Conservation (phyloP, 2,888 invertebrate genomes). For the Carcina quercana region DNA sequence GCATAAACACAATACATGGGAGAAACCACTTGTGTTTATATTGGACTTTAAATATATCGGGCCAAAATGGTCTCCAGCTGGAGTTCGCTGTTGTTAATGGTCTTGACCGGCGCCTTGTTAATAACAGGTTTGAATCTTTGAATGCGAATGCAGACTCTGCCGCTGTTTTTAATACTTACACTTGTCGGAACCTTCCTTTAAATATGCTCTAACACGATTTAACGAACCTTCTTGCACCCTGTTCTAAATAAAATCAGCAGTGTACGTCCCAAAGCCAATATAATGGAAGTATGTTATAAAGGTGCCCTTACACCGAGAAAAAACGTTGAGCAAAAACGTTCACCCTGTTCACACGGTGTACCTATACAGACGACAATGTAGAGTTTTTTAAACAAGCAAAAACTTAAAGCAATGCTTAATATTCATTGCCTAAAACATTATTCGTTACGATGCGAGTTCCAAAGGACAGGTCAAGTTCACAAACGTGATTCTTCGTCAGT, state of each 20-base stretch:
- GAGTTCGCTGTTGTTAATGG: conserved; percentile 31
- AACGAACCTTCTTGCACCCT: conserved; percentile 24
- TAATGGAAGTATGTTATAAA: too few species aligned
- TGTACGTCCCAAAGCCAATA: conserved; percentile 9
- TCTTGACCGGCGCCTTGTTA: conserved; percentile 31
- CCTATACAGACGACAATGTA: too few species aligned
- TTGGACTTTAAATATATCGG: conserved; percentile 25
- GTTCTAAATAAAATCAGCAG: conserved; percentile 6
- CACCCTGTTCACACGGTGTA: too few species aligned
- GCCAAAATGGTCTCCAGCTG: conserved; percentile 40
- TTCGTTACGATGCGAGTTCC: too few species aligned
- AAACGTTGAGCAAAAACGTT: too few species aligned
- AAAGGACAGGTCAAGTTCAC: too few species aligned
- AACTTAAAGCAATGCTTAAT: too few species aligned
- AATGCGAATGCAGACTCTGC: conserved; percentile 23
- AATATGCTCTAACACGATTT: conserved; percentile 16
- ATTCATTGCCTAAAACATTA: too few species aligned
- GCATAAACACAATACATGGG: conserved; percentile 28
- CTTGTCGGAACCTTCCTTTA: conserved; percentile 16
- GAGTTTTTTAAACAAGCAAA: too few species aligned
- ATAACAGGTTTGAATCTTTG: conserved; percentile 46
- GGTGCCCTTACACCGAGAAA: too few species aligned
- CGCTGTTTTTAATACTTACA: conserved; percentile 24
- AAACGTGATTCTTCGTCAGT: too few species aligned
- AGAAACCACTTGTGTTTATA: conserved; percentile 27